Conservation (phyloP, 2,113 vertebrate species). For the Scortum barcoo region DNA sequence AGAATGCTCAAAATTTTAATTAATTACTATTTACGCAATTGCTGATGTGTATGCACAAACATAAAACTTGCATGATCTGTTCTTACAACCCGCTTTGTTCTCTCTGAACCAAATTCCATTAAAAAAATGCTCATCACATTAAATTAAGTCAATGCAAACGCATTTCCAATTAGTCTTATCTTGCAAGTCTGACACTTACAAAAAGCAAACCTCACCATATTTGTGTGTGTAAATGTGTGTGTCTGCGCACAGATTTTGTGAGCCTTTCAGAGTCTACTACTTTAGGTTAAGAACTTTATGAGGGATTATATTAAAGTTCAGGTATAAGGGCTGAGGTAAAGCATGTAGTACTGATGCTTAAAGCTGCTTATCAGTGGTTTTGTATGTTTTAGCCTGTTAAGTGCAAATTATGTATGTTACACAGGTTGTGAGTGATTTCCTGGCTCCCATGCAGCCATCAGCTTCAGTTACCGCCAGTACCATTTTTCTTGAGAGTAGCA, state of each 20-base stretch:
- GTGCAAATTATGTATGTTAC: constrained; percentile 18
- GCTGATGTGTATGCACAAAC: constrained; percentile 43
- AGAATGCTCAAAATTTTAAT: constrained; percentile 17
- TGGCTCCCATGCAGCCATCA: constrained; percentile 11
- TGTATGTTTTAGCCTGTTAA: constrained; percentile 37
- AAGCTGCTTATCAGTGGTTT: constrained; percentile 42
- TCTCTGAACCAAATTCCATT: constrained; percentile 48
- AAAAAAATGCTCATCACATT: constrained; percentile 45
- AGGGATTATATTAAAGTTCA: constrained; percentile 39
- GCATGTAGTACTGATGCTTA: constrained; percentile 14
- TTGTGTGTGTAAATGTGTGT: neutral
- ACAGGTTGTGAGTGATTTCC: constrained; percentile 14
- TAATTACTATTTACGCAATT: constrained; percentile 42
- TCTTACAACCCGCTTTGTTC: constrained; percentile 41
- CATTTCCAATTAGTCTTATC: constrained; percentile 64
- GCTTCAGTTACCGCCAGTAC: neutral
- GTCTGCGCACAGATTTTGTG: neutral
- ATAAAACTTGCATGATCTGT: constrained; percentile 38
- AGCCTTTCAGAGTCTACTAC: neutral
- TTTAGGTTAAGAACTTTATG: constrained; percentile 38
- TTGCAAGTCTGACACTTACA: constrained; percentile 44
- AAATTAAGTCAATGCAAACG: constrained; percentile 49
- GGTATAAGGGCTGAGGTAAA: constrained; percentile 11
- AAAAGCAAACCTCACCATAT: constrained; percentile 18
- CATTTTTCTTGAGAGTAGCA: neutral